These are phyloP conservation scores for Drosophila robusta DNA, from an alignment of 2,888 invertebrate species.

Conservation along the genomic window DNA sequence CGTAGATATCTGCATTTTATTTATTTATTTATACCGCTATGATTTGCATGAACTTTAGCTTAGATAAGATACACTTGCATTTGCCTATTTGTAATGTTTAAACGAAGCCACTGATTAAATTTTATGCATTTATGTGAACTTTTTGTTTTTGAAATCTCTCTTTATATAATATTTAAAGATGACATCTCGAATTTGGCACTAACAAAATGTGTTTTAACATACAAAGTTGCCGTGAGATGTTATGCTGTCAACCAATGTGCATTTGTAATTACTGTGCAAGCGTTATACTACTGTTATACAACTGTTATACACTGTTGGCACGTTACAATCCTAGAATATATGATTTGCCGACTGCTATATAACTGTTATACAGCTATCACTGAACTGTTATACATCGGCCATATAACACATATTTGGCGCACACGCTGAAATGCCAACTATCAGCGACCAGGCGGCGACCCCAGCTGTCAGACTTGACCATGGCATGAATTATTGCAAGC, in stretches of 20 bases:
- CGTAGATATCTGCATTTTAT: slow-evolving; percentile 37
- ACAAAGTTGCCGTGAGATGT: not conserved
- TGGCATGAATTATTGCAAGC: slow-evolving; percentile 67
- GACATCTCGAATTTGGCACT: slow-evolving; percentile 6
- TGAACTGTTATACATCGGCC: not conserved
- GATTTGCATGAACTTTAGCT: not conserved
- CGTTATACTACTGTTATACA: not conserved
- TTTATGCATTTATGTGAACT: slow-evolving; percentile 53
- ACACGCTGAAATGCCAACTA: slow-evolving; percentile 9
- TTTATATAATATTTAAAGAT: not conserved
- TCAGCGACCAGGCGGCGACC: slow-evolving; percentile 32
- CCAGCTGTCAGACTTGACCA: slow-evolving; percentile 53
- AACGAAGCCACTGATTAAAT: slow-evolving; percentile 71
- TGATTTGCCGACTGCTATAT: no score
- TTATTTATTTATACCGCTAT: slow-evolving; percentile 50
- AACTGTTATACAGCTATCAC: not conserved
- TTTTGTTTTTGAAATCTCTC: slow-evolving; percentile 1
- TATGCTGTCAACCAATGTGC: no score
- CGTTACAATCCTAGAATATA: no score
- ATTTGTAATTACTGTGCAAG: no score
- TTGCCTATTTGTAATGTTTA: slow-evolving; percentile 45
- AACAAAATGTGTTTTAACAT: slow-evolving; percentile 30
- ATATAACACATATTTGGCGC: not conserved
- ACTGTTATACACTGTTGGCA: no score
- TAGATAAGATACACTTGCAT: slow-evolving; percentile 4